These are phyloP conservation scores for Danio aesculapii DNA, from an alignment of 2,797 vertebrate species.

Conservation along the genomic window DNA sequence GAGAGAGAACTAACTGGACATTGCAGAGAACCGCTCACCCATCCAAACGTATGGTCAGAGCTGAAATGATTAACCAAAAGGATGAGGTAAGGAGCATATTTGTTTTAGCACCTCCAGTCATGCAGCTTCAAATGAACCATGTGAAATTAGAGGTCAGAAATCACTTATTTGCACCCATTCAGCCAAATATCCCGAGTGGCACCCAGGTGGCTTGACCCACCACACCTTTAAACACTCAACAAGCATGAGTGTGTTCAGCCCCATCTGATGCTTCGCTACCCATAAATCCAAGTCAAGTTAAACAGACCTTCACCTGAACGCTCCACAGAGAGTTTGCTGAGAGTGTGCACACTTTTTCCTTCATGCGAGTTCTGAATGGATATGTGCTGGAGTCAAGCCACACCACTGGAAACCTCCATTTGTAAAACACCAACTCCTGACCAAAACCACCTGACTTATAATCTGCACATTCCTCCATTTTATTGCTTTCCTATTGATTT, in stretches of 20 bases:
- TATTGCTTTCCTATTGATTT: not conserved
- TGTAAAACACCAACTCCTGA: not conserved
- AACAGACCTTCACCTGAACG: constrained; percentile 14
- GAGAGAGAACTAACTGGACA: constrained; percentile 28
- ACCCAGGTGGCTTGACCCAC: not conserved
- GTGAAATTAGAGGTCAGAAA: constrained; percentile 14
- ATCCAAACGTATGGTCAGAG: not conserved
- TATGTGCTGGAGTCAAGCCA: not conserved
- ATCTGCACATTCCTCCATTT: not conserved
- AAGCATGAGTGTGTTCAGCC: not conserved
- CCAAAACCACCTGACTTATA: not conserved
- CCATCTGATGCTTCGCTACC: not conserved
- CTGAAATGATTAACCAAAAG: constrained; percentile 34
- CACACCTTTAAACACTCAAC: not conserved
- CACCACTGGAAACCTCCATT: not conserved
- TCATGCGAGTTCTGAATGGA: not conserved
- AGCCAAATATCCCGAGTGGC: not conserved
- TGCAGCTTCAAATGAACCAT: constrained; percentile 2
- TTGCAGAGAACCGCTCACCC: constrained; percentile 1
- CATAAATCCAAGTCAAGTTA: not conserved
- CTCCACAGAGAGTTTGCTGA: not conserved
- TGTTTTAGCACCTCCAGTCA: constrained; percentile 16
- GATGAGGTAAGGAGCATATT: constrained; percentile 15
- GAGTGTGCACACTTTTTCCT: not conserved
- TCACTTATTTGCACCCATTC: constrained; percentile 10